Percentiles rank a stretch among this genome's conserved stretches.
These are phyloP conservation scores for Coelogynopora nodosa DNA, from an alignment of 2,888 invertebrate species.

Conservation along the genomic window DNA sequence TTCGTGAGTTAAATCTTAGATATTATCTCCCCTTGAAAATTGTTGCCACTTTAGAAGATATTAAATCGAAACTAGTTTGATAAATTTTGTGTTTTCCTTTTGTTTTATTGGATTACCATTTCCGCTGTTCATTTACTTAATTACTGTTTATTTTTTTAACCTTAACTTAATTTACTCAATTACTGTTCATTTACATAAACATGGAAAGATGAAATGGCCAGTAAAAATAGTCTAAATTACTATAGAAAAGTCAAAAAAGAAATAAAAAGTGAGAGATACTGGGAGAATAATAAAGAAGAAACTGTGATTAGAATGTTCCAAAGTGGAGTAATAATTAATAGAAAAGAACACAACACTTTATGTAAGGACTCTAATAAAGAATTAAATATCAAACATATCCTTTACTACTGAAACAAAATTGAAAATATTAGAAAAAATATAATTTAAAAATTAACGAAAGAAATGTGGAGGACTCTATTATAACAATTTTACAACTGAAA, in stretches of 20 bases:
- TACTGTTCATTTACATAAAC: too few species aligned
- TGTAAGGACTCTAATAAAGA: background rate
- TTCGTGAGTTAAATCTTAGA: too few species aligned
- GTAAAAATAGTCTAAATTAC: background rate
- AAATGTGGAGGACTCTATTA: background rate
- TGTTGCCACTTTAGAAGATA: too few species aligned
- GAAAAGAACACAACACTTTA: background rate
- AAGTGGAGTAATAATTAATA: background rate
- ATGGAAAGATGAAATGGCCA: conserved; percentile 49
- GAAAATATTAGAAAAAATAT: background rate
- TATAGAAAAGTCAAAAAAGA: background rate
- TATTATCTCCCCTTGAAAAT: too few species aligned
- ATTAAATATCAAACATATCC: background rate
- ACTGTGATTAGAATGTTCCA: background rate
- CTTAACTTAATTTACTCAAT: too few species aligned
- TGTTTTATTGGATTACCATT: too few species aligned
- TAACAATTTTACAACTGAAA: background rate
- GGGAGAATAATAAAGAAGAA: background rate
- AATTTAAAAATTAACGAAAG: background rate
- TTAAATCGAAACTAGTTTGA: too few species aligned
- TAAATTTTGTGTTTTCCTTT: too few species aligned
- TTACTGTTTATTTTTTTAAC: too few species aligned
- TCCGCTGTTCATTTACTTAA: too few species aligned
- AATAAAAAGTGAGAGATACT: background rate
- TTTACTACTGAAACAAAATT: background rate